phyloP scores from a whole-genome alignment of 2,113 vertebrate species.

The Gallinago paraguaiae region DNA sequence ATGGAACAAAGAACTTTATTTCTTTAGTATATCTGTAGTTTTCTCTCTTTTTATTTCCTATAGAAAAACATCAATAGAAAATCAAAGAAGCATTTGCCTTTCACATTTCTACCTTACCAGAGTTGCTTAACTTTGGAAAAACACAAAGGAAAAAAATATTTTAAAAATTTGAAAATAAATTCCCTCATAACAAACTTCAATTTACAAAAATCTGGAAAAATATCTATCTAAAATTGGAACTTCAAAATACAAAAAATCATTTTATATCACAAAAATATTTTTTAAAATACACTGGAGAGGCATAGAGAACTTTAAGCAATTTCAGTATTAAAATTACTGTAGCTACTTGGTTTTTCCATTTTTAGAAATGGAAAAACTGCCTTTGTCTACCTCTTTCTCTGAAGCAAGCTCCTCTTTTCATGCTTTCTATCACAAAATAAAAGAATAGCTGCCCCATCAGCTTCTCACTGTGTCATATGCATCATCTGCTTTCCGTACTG shows the following conservation, averaged over 20 bases:
- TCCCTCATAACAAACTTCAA: not conserved
- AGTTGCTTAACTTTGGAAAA: not conserved
- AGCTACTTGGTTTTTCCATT: not conserved
- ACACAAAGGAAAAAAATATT: not conserved
- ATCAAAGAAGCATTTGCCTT: not conserved
- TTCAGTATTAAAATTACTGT: not conserved
- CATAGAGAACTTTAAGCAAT: not conserved
- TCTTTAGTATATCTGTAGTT: not conserved
- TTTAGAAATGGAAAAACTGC: not conserved
- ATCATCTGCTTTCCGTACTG: not conserved
- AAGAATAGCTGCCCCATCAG: not conserved
- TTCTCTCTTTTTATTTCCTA: not conserved
- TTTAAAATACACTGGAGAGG: not conserved
- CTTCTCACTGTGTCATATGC: not conserved
- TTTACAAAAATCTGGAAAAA: not conserved
- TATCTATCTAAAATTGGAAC: not conserved
- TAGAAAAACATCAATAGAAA: not conserved
- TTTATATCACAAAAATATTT: not conserved
- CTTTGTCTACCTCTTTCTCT: not conserved
- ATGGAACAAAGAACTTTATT: not conserved
- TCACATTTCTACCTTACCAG: not conserved
- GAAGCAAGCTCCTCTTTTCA: not conserved
- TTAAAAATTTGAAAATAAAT: not conserved
- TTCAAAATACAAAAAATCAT: not conserved
- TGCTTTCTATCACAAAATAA: not conserved